Evolutionary conservation across 2,113 vertebrate genomes (phyloP).

Genomic region (Sakesphorus luctuosus): DNA sequence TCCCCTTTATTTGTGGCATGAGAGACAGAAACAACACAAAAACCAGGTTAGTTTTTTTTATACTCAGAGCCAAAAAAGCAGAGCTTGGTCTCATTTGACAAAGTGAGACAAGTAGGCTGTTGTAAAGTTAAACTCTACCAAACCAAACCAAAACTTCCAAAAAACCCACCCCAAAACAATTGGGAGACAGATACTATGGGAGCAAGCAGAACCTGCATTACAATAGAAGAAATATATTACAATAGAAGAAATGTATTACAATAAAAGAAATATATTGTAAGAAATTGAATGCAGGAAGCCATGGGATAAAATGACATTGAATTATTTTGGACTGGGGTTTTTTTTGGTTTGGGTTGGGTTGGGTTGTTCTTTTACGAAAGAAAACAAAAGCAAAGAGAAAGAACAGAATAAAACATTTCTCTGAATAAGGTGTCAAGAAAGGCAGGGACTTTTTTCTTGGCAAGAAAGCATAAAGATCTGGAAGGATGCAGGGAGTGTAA

Average conservation of each 20-base stretch:
- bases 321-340: background rate
- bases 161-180: background rate
- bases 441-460: background rate
- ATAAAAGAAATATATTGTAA: too few species aligned
- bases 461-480: background rate
- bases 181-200: background rate
- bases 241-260: background rate
- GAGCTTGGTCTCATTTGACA: background rate
- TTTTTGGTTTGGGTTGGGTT: too few species aligned
- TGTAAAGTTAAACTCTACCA: background rate
- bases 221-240: background rate
- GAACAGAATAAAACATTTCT: background rate
- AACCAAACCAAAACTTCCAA: background rate
- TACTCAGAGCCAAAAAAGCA: background rate
- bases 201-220: background rate
- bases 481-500: background rate
- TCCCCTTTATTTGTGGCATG: background rate
- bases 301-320: background rate
- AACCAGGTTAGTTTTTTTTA: constrained; percentile 24
- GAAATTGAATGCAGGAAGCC: background rate
- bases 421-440: background rate
- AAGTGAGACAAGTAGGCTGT: constrained; percentile 11
- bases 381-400: background rate
- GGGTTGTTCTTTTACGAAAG: background rate
- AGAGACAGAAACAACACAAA: background rate